phyloP scores from a whole-genome alignment of 2,113 vertebrate species.

The Lasiurus cinereus region DNA sequence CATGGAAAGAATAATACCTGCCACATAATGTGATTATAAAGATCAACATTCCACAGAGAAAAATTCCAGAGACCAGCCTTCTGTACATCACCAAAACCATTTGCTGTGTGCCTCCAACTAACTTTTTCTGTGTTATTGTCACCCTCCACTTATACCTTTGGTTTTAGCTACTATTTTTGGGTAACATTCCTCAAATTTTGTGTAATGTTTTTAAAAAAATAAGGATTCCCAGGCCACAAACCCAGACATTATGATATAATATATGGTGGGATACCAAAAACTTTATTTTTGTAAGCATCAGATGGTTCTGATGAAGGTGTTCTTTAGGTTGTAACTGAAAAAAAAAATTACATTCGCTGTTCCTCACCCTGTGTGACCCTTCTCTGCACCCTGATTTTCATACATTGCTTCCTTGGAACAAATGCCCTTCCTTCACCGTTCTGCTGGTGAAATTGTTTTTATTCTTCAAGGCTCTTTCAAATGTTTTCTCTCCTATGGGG shows the following conservation, averaged over 20 bases:
- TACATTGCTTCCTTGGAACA: background rate
- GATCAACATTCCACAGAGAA: background rate
- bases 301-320: background rate
- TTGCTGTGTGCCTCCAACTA: background rate
- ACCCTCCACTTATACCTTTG: background rate
- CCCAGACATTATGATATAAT: background rate
- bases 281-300: background rate
- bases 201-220: background rate
- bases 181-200: background rate
- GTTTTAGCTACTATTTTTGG: background rate
- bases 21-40: background rate
- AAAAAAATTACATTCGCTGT: background rate
- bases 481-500: background rate
- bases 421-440: background rate
- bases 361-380: background rate
- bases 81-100: background rate
- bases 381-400: background rate
- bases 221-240: background rate
- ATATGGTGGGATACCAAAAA: background rate
- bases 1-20: background rate
- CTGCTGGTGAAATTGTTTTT: conserved; percentile 11
- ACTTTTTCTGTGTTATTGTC: background rate
- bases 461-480: background rate
- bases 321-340: background rate
- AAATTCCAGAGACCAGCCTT: background rate